Percentiles rank a stretch among this genome's conserved stretches.
Evolutionary conservation across 2,797 vertebrate genomes (phyloP).

Genomic region (Oceanodroma leucorhoa): DNA sequence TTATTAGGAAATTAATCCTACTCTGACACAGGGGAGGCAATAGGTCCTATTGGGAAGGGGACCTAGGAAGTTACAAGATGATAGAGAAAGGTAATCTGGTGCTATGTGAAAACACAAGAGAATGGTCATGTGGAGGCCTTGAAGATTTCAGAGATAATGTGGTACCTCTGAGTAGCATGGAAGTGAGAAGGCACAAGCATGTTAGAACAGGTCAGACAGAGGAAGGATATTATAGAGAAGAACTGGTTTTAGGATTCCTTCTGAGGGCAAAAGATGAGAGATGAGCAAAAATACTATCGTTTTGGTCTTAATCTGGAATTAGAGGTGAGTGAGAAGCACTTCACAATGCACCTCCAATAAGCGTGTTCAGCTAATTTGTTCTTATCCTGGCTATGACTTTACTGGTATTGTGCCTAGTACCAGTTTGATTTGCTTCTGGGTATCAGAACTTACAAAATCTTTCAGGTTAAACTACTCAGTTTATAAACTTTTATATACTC

Average conservation of each 20-base stretch:
- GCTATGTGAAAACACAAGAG: background rate
- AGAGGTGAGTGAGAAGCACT: background rate
- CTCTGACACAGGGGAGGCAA: background rate
- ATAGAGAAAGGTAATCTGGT: background rate
- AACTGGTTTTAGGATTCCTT: background rate
- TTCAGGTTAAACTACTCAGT: background rate
- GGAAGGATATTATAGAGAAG: background rate
- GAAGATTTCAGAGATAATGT: background rate
- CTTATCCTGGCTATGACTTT: background rate
- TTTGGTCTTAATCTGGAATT: background rate
- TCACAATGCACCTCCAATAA: background rate
- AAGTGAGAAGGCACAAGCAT: background rate
- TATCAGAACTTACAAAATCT: background rate
- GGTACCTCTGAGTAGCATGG: background rate
- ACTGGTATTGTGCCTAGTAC: background rate
- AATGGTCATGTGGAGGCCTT: background rate
- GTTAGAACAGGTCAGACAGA: background rate
- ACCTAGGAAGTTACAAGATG: background rate
- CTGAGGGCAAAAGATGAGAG: background rate
- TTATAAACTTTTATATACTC: background rate
- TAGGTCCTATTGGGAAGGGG: background rate
- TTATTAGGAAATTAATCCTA: background rate
- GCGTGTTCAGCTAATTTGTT: accelerated
- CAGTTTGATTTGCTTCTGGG: background rate
- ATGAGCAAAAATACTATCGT: background rate